Percentiles rank a stretch among this genome's conserved stretches.
Conservation (phyloP, 2,888 invertebrate genomes). For the Polymixis flavicincta region DNA sequence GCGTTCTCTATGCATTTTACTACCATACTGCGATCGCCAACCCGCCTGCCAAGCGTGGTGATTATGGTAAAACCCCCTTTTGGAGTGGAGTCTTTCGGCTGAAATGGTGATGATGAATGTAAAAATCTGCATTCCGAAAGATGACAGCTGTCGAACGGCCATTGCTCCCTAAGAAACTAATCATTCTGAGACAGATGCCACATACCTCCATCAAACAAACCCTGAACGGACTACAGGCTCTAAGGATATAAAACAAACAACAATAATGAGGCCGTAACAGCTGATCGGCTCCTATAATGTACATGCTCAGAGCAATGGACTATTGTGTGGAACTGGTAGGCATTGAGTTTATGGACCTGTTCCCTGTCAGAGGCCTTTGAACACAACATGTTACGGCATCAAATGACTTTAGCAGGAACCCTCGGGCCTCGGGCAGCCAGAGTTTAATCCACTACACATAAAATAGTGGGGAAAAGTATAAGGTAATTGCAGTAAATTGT, state of each 20-base stretch:
- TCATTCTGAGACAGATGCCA: constrained; percentile 19
- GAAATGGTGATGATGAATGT: no score
- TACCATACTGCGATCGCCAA: no score
- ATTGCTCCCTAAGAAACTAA: neutral
- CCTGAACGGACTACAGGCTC: constrained; percentile 13
- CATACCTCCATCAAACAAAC: constrained; percentile 18
- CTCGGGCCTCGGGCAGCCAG: constrained; percentile 17
- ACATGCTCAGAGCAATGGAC: constrained; percentile 46
- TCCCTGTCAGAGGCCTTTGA: constrained; percentile 47
- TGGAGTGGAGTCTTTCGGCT: no score
- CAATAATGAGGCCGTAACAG: constrained; percentile 37
- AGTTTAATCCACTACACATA: neutral
- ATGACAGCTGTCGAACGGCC: constrained; percentile 1
- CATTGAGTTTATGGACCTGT: constrained; percentile 52
- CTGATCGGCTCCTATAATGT: constrained; percentile 36
- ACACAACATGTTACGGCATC: constrained; percentile 46
- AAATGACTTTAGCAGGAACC: constrained; percentile 31
- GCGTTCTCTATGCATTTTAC: no score
- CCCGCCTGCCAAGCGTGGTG: no score
- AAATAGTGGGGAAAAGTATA: neutral
- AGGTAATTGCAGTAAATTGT: neutral
- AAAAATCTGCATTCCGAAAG: neutral
- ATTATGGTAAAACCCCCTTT: no score
- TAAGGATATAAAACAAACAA: constrained; percentile 31
- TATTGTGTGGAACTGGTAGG: constrained; percentile 51